These are phyloP conservation scores for Phoenicopterus ruber DNA, from an alignment of 2,113 vertebrate species.

Conservation along the genomic window DNA sequence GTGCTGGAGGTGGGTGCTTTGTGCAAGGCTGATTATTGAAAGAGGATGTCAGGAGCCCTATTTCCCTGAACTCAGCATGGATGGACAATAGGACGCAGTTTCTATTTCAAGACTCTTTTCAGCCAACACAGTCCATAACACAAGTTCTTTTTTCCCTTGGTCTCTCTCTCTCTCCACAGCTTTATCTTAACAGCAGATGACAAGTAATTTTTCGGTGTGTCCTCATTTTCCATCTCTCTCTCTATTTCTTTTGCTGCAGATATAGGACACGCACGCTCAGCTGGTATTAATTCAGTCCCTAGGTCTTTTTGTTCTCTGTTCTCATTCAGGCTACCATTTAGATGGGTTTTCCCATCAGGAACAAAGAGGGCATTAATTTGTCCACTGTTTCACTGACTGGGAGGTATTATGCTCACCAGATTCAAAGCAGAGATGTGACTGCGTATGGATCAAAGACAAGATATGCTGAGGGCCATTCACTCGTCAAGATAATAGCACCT, in stretches of 20 bases:
- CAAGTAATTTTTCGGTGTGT: constrained; percentile 36
- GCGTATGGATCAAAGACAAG: not conserved
- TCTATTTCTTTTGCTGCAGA: not conserved
- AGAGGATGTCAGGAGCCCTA: not conserved
- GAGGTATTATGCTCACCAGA: not conserved
- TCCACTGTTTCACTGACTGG: not conserved
- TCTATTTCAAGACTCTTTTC: constrained; percentile 47
- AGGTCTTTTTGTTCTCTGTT: not conserved
- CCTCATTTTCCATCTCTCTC: constrained; percentile 23
- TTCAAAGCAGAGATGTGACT: not conserved
- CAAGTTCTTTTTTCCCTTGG: not conserved
- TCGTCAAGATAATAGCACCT: not conserved
- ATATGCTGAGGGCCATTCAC: not conserved
- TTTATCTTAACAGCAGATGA: constrained; percentile 34
- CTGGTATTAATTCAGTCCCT: not conserved
- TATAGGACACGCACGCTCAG: not conserved
- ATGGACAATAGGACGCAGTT: not conserved
- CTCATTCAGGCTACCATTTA: not conserved
- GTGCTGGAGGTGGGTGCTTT: not conserved
- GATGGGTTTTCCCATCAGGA: not conserved
- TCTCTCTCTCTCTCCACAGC: not conserved
- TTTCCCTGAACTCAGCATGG: constrained; percentile 20
- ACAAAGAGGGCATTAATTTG: constrained; percentile 3
- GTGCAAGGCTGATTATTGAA: not conserved
- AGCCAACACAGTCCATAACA: not conserved